These are phyloP conservation scores for Hydroisotoma schaefferi DNA, from an alignment of 2,888 invertebrate species.

Conservation along the genomic window DNA sequence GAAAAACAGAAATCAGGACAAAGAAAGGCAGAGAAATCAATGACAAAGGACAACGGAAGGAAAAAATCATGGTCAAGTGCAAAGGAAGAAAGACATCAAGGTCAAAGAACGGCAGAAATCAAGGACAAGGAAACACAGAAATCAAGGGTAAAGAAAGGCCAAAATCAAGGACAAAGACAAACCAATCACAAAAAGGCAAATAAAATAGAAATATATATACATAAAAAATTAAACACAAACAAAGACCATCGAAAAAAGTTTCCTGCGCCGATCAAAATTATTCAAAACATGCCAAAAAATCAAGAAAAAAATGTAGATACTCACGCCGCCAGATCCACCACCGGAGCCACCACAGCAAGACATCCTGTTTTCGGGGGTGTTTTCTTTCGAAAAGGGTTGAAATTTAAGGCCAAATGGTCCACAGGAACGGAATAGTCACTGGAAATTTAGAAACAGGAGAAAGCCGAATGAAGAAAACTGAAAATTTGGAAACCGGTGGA, in stretches of 20 bases:
- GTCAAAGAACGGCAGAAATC: not conserved
- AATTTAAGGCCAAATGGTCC: conserved; percentile 16
- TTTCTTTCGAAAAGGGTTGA: not conserved
- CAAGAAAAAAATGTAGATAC: not conserved
- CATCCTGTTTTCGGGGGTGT: conserved; percentile 25
- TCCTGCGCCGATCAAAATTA: no score
- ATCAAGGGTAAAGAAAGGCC: not conserved
- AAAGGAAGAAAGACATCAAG: not conserved
- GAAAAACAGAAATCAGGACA: not conserved
- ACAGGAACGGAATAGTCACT: conserved; percentile 7
- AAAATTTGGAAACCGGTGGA: not conserved
- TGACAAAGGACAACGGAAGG: not conserved
- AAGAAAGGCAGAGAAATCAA: conserved; percentile 2
- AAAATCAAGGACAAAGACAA: not conserved
- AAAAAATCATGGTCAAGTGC: not conserved
- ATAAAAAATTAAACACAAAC: not conserved
- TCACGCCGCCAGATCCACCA: conserved; percentile 14
- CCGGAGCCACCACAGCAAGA: conserved; percentile 28
- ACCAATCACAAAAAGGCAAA: not conserved
- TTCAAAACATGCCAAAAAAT: no score
- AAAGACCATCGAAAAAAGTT: not conserved
- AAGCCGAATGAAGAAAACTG: conserved; percentile 7
- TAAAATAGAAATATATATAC: not conserved
- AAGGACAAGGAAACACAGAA: not conserved
- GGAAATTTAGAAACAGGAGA: conserved; percentile 11